phyloP scores from a whole-genome alignment of 2,888 invertebrate genomes.

The Galerucella nymphaeae region DNA sequence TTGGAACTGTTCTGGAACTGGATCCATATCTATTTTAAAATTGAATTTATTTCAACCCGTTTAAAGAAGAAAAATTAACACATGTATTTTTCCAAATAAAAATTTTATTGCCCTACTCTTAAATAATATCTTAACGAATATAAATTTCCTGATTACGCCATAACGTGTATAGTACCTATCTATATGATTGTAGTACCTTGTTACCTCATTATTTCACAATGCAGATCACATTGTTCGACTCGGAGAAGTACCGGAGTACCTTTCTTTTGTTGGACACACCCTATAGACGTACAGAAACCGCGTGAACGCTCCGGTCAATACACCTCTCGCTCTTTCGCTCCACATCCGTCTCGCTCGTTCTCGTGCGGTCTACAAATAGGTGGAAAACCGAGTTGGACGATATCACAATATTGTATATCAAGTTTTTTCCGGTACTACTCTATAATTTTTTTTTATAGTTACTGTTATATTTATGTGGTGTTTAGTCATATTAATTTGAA shows the following conservation, averaged over 20 bases:
- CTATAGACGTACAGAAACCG: constrained; percentile 34
- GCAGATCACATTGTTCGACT: constrained; percentile 22
- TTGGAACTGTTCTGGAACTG: too few species aligned
- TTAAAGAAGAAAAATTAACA: too few species aligned
- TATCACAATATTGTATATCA: neutral
- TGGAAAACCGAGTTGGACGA: constrained; percentile 7
- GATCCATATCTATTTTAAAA: too few species aligned
- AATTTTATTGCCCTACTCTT: too few species aligned
- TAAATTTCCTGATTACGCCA: neutral
- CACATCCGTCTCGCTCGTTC: neutral
- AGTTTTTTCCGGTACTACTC: neutral
- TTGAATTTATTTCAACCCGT: too few species aligned
- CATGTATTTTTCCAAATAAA: too few species aligned
- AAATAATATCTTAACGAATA: neutral
- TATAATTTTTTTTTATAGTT: neutral
- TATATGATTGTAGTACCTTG: constrained; percentile 16
- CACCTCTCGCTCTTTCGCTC: constrained; percentile 20
- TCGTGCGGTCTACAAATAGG: constrained; percentile 11
- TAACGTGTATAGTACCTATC: constrained; percentile 4
- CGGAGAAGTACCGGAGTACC: constrained; percentile 13
- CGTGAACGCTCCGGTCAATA: constrained; percentile 25
- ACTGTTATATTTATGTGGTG: neutral
- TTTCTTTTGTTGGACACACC: constrained; percentile 38
- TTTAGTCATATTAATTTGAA: neutral
- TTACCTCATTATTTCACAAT: constrained; percentile 32